Percentiles rank a stretch among this genome's conserved stretches.
phyloP scores from a whole-genome alignment of 2,113 vertebrate species.

The Agapornis roseicollis region DNA sequence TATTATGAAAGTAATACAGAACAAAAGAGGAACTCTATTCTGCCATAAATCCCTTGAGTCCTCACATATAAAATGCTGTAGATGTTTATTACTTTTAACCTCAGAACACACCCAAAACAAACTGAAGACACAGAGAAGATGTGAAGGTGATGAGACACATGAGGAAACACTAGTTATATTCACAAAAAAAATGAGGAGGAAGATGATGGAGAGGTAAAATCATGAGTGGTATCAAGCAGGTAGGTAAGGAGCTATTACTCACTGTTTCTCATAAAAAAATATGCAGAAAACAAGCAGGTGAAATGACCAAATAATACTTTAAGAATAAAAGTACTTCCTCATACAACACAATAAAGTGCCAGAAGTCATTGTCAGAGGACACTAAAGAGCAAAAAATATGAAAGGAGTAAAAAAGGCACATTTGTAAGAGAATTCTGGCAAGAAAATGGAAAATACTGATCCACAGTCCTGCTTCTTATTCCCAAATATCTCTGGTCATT shows the following conservation, averaged over 20 bases:
- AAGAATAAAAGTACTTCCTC: neutral
- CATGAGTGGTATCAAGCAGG: neutral
- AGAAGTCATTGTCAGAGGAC: neutral
- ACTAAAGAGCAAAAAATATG: neutral
- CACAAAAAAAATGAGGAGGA: neutral
- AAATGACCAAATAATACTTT: neutral
- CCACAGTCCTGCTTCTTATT: neutral
- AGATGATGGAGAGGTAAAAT: neutral
- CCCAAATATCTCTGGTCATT: neutral
- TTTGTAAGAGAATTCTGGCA: neutral
- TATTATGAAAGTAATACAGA: neutral
- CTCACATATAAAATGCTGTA: neutral
- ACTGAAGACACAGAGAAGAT: neutral
- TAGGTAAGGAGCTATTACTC: neutral
- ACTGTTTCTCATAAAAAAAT: neutral
- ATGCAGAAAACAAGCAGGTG: neutral
- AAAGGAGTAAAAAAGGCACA: neutral
- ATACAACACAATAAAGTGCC: neutral
- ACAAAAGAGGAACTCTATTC: neutral
- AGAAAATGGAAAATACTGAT: neutral
- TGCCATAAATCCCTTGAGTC: neutral
- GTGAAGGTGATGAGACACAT: neutral
- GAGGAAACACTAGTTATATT: neutral
- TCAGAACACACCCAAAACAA: neutral
- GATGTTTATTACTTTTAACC: neutral